These are phyloP conservation scores for Cryptocephalus moraei DNA, from an alignment of 2,888 invertebrate species.

Conservation along the genomic window DNA sequence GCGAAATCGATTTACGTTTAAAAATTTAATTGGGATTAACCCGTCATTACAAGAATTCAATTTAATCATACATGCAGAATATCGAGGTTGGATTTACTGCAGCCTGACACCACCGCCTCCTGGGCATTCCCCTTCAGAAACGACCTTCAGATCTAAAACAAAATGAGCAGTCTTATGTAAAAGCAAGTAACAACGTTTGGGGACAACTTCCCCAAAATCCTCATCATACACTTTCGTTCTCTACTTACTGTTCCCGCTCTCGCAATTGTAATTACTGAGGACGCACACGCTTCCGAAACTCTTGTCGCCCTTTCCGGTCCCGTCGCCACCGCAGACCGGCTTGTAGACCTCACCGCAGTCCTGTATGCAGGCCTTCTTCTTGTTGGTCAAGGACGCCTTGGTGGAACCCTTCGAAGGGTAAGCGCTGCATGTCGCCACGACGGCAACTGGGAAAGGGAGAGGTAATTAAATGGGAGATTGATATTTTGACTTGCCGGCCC, in stretches of 20 bases:
- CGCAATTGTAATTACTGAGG: constrained; percentile 55
- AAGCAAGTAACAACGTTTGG: neutral
- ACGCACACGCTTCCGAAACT: constrained; percentile 56
- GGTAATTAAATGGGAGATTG: constrained; percentile 23
- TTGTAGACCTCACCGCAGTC: constrained; percentile 45
- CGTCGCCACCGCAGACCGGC: constrained; percentile 54
- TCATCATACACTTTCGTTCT: neutral
- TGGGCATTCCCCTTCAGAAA: constrained; percentile 54
- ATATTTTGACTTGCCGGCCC: neutral
- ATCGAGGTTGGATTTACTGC: constrained; percentile 3
- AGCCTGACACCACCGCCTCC: constrained; percentile 52
- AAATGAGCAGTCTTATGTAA: no score
- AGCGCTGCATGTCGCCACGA: constrained; percentile 36
- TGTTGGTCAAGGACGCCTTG: constrained; percentile 42
- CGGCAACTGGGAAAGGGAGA: constrained; percentile 21
- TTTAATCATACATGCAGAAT: no score
- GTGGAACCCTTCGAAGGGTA: constrained; percentile 53
- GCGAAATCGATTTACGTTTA: no score
- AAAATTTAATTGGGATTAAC: no score
- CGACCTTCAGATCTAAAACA: constrained; percentile 46
- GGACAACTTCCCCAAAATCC: neutral
- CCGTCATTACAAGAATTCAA: no score
- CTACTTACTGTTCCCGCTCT: constrained; percentile 48
- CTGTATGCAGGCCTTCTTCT: constrained; percentile 47
- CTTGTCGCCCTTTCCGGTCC: constrained; percentile 43